phyloP scores from a whole-genome alignment of 2,888 invertebrate genomes.

The Leptinotarsa rubiginosa region DNA sequence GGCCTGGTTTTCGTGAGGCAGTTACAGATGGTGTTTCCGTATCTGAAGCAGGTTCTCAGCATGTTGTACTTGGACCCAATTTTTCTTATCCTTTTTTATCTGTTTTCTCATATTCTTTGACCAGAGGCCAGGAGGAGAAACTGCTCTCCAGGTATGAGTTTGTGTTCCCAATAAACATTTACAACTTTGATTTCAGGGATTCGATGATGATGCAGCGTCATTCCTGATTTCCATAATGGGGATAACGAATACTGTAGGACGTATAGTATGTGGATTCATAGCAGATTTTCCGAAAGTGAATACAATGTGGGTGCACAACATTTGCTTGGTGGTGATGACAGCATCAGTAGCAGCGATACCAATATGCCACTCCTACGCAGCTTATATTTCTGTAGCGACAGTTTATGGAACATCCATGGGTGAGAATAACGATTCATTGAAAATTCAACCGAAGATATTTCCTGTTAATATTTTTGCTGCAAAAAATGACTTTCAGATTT shows the following conservation, averaged over 20 bases:
- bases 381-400: slow-evolving; percentile 83
- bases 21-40: no score
- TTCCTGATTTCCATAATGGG: slow-evolving; percentile 86
- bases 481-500: no score
- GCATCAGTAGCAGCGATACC: slow-evolving; percentile 85
- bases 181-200: slow-evolving; percentile 70
- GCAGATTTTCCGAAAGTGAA: slow-evolving; percentile 93
- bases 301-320: slow-evolving; percentile 91
- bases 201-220: slow-evolving; percentile 78
- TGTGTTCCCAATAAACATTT: no score
- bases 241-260: slow-evolving; percentile 93
- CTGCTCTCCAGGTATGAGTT: no score
- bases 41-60: no score
- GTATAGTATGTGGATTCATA: slow-evolving; percentile 89
- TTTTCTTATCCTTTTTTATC: no score
- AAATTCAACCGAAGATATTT: not conserved
- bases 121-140: no score
- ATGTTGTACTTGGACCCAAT: no score
- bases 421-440: slow-evolving; percentile 67
- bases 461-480: no score
- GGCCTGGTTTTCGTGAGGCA: no score
- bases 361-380: slow-evolving; percentile 80
- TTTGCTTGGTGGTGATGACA: slow-evolving; percentile 90
- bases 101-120: no score
- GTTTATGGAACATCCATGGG: slow-evolving; percentile 93